Evolutionary conservation across 1,140 invertebrate genomes (phyloP), one percentile per base, ranked within the genome.

Genomic region (Drosophila subobscura): DNA sequence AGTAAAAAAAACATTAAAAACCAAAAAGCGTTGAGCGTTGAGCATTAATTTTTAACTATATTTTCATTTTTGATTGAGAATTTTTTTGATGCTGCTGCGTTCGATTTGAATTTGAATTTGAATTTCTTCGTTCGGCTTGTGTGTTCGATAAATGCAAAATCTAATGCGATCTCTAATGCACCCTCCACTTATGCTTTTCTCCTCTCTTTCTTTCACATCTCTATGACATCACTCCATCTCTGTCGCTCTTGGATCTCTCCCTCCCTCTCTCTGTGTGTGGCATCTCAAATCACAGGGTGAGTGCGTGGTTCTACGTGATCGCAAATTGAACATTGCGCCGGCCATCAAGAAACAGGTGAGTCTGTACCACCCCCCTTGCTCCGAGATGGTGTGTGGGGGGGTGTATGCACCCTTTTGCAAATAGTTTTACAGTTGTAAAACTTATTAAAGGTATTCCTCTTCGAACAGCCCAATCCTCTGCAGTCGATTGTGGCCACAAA

Each of bases 311-410:
- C 93, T 97, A 70, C 94, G 95, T 90, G 96, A 97, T 89, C 93
- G 96, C 77, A 97, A 97, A 92, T 92, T 97, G 53, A 97, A 97
- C 89, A 97, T 97, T 91, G 97, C 96, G n/a, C 96, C 96, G 71
- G 96, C 97, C 66, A 96, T 97, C 67, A 96, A 96, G 86, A 97
- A 97, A 92, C 96, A 97, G 93, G 94, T 95, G 86, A 92, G 83
- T 89, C 5, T 23, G 51, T 1, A 4, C n/a, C 3, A 1, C 10
- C 10, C 33, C 33, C 4, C 33, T 37, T 4, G 10, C 33, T 33
- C 33, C 33, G 10, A 12, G 33, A 12, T 4, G 1, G 33, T 4
- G 33, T 4, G 8, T 1, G 4, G 33, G 8, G 1, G 4, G 33
- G 33, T 10, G 33, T 37, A 12, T 37, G 33, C 33, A 12, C 10